A percentile compares a stretch with the other conserved stretches of the same genome.
phyloP scores from a whole-genome alignment of 2,888 invertebrate genomes.

The Alitta virens region DNA sequence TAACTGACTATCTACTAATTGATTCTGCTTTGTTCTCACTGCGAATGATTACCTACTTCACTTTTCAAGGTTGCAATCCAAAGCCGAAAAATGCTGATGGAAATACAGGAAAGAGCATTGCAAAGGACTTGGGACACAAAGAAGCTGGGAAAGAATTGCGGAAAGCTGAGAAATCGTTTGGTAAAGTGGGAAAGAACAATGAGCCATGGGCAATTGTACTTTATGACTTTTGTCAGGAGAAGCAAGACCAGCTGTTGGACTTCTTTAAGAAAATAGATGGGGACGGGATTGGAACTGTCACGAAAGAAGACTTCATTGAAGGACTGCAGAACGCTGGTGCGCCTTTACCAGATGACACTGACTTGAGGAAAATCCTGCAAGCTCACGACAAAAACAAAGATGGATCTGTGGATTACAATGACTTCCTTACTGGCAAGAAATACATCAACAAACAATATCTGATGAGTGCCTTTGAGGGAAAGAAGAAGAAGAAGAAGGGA shows the following conservation, averaged over 20 bases:
- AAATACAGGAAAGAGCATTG: conserved; percentile 45
- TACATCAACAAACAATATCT: conserved; percentile 56
- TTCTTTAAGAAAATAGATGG: conserved; percentile 49
- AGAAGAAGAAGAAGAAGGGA: conserved; percentile 52
- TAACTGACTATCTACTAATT: too few species aligned
- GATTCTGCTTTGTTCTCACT: too few species aligned
- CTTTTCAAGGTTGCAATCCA: conserved; percentile 55
- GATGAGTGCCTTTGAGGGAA: conserved; percentile 54
- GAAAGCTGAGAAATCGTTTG: conserved; percentile 55
- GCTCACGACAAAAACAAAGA: conserved; percentile 43
- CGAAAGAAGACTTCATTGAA: conserved; percentile 46
- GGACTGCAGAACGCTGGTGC: conserved; percentile 42
- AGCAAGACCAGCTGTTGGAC: conserved; percentile 39
- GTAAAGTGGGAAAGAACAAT: conserved; percentile 52
- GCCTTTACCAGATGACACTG: conserved; percentile 45
- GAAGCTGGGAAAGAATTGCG: conserved; percentile 53
- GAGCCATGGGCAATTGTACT: conserved; percentile 52
- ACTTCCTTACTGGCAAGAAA: conserved; percentile 54
- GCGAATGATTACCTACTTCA: too few species aligned
- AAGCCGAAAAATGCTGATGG: conserved; percentile 57
- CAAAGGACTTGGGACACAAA: conserved; percentile 54
- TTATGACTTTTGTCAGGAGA: conserved; percentile 51
- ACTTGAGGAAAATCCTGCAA: conserved; percentile 40
- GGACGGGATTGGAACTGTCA: conserved; percentile 42
- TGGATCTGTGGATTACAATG: conserved; percentile 49